These are phyloP conservation scores for Reticulitermes lucifugus DNA, from an alignment of 2,888 invertebrate genomes.

Conservation along the genomic window DNA sequence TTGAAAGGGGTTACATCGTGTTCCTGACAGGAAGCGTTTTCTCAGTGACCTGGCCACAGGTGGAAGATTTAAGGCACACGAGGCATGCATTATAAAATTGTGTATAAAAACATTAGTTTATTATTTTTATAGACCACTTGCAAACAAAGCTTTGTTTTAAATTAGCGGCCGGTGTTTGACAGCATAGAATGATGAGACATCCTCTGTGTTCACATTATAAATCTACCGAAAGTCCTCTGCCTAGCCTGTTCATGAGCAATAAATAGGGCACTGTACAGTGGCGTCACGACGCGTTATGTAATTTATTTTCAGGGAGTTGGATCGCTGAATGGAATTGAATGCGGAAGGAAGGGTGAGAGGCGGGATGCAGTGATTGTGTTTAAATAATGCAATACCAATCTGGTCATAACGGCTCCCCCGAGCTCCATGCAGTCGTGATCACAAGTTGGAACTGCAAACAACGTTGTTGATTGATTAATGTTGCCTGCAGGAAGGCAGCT, in stretches of 20 bases:
- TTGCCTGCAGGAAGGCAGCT: conserved; percentile 16
- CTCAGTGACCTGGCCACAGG: too few species aligned
- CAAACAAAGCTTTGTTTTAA: background rate
- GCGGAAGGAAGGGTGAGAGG: conserved; percentile 8
- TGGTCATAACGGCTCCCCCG: conserved; percentile 46
- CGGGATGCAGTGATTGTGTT: conserved; percentile 49
- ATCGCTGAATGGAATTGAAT: conserved; percentile 8
- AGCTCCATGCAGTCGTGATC: conserved; percentile 5
- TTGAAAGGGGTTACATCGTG: too few species aligned
- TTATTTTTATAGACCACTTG: background rate
- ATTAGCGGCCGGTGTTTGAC: background rate
- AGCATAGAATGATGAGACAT: background rate
- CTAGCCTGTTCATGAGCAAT: background rate
- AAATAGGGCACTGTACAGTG: background rate
- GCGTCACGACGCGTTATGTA: background rate
- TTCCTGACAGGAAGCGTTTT: too few species aligned
- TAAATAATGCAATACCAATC: conserved; percentile 52
- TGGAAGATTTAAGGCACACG: too few species aligned
- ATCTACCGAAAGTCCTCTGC: background rate
- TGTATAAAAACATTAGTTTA: background rate
- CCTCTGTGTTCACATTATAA: background rate
- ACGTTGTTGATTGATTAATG: conserved; percentile 37
- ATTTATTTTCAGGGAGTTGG: conserved; percentile 18
- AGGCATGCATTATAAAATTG: background rate
- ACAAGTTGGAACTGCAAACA: conserved; percentile 17